Conservation (phyloP, 2,888 invertebrate genomes). For the Drosophila dives region DNA sequence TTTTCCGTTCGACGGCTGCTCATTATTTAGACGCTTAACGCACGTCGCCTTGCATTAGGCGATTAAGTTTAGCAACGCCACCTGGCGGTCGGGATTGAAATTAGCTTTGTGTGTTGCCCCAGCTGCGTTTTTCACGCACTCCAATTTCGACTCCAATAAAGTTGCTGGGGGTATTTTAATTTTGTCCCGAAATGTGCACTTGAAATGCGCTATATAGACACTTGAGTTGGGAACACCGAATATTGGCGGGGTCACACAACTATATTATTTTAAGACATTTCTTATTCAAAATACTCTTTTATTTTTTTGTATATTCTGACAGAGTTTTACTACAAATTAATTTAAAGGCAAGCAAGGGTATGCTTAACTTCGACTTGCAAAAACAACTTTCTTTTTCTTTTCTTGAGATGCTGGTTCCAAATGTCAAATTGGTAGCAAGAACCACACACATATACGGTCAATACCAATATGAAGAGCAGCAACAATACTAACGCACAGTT, state of each 20-base stretch:
- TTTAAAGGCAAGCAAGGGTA: neutral
- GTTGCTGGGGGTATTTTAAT: neutral
- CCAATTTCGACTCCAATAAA: slow-evolving; percentile 7
- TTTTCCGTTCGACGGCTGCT: slow-evolving; percentile 50
- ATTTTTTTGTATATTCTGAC: neutral
- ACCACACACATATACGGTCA: slow-evolving; percentile 16
- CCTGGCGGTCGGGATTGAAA: slow-evolving; percentile 59
- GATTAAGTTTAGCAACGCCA: slow-evolving; percentile 71
- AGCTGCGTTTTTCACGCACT: slow-evolving; percentile 10
- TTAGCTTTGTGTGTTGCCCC: slow-evolving; percentile 35
- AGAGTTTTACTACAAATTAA: neutral
- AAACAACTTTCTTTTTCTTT: neutral
- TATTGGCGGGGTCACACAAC: neutral
- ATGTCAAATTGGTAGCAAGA: slow-evolving; percentile 64
- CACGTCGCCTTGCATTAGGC: slow-evolving; percentile 66
- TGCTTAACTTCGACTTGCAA: neutral
- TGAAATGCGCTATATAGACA: neutral
- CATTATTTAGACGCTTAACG: slow-evolving; percentile 76
- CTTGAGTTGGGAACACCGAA: neutral
- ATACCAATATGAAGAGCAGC: neutral
- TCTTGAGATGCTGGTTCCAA: slow-evolving; percentile 59
- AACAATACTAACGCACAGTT: slow-evolving; percentile 2
- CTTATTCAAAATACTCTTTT: neutral
- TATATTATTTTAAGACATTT: neutral
- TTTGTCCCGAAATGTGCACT: neutral